phyloP scores from a whole-genome alignment of 2,888 invertebrate genomes.

The Orthosia gothica region DNA sequence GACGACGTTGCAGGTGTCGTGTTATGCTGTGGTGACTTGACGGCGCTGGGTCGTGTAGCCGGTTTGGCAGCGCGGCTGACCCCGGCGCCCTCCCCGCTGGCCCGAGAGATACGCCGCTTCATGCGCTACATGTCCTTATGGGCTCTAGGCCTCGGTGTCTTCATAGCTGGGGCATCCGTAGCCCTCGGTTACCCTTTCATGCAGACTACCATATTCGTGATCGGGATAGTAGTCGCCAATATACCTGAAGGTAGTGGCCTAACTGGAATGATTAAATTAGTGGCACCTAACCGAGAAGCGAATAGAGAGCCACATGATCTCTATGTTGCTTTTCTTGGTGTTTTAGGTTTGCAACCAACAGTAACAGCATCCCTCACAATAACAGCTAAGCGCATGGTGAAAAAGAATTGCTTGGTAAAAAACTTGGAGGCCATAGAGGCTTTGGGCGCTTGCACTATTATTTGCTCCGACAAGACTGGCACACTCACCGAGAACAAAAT shows the following conservation, averaged over 20 bases:
- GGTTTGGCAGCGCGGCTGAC: slow-evolving; percentile 97
- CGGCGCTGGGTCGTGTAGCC: slow-evolving; percentile 97
- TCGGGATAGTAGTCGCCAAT: slow-evolving; percentile 99
- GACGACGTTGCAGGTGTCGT: slow-evolving; percentile 91
- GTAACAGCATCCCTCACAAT: slow-evolving; percentile 99
- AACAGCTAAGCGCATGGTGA: slow-evolving; percentile 99
- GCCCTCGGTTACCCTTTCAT: slow-evolving; percentile 99
- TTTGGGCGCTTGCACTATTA: slow-evolving; percentile 99
- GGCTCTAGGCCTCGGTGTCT: slow-evolving; percentile 97
- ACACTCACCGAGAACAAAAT: slow-evolving; percentile 99
- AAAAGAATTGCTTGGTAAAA: slow-evolving; percentile 99
- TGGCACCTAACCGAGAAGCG: too few species aligned
- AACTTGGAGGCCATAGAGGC: slow-evolving; percentile 99
- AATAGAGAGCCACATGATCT: neutral
- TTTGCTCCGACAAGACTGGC: slow-evolving; percentile 99
- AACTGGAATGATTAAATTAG: neutral
- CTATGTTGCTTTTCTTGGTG: neutral
- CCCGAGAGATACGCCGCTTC: slow-evolving; percentile 99
- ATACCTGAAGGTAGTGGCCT: slow-evolving; percentile 96
- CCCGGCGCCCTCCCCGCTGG: slow-evolving; percentile 98
- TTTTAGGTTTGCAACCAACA: slow-evolving; percentile 96
- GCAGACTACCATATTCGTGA: slow-evolving; percentile 99
- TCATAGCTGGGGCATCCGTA: slow-evolving; percentile 98
- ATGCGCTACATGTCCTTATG: slow-evolving; percentile 98
- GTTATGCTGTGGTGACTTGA: slow-evolving; percentile 96